Evolutionary conservation across 64 coral and sea anemone genomes (phyloP).

Genomic region (Montipora efflorescens): DNA sequence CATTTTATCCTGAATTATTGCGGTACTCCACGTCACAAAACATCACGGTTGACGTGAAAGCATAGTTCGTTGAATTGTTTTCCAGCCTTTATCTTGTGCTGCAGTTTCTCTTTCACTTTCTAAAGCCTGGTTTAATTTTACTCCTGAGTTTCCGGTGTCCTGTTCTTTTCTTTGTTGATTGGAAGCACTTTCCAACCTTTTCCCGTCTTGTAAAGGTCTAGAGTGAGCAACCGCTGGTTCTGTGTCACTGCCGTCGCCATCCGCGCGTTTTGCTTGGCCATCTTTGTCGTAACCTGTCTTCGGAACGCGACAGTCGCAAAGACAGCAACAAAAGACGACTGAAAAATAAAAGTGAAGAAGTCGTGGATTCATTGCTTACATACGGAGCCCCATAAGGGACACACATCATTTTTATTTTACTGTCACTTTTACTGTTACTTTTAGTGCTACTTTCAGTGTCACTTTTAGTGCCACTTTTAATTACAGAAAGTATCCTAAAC

Average conservation of each 20-base stretch:
- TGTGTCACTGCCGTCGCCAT: conserved; percentile 22
- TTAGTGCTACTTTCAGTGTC: no score
- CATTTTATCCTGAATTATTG: not conserved
- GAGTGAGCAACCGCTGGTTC: not conserved
- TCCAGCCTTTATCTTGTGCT: conserved; percentile 2
- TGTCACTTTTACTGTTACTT: no score
- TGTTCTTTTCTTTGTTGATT: not conserved
- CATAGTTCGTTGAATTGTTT: not conserved
- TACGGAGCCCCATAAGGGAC: no score
- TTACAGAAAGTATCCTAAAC: no score
- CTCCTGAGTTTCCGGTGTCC: not conserved
- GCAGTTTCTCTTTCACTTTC: not conserved
- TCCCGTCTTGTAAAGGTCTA: not conserved
- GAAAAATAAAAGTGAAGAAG: not conserved
- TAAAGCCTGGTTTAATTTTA: conserved; percentile 4
- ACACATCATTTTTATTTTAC: no score
- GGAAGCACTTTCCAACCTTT: not conserved
- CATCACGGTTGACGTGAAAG: conserved; percentile 15
- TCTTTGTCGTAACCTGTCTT: conserved; percentile 39
- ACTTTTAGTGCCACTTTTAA: no score
- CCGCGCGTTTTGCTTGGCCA: not conserved
- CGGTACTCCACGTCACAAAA: no score
- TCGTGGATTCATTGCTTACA: not conserved
- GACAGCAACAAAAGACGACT: conserved; percentile 44
- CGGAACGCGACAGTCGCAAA: conserved; percentile 41